Base-by-base conservation (phyloP, 1,140 invertebrate species). In the Prorops nasuta region DNA sequence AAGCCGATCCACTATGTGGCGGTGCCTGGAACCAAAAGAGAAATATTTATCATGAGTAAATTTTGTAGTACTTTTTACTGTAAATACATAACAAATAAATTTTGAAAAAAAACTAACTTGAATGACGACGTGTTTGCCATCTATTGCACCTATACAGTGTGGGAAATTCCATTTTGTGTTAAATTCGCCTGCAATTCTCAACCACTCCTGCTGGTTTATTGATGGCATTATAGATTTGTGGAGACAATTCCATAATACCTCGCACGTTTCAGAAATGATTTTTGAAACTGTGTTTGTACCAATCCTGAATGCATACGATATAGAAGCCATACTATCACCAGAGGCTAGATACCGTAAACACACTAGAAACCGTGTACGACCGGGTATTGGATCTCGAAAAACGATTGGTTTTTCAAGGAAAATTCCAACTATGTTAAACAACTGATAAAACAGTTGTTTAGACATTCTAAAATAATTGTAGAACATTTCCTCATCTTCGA, bases 21-120 rank as follows among this genome's bases (percentile, higher is more conserved):
- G 42, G 24, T 38, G 35, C 28, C 49, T 50, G 34, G 4, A 44
- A 43, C 2, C 17, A 39, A 20, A 21, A 44, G 3, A 17, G 14
- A n/a, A n/a, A n/a, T n/a, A 3, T 32, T 17, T 44, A 40, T 32
- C 3, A 40, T 15, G 9, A 69, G 63, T 75, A 64, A 18, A 69
- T 63, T 50, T n/a, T n/a, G n/a, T n/a, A n/a, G n/a, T n/a, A n/a
- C n/a, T n/a, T n/a, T n/a, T n/a, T n/a, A n/a, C n/a, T n/a, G n/a
- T n/a, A n/a, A n/a, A n/a, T n/a, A n/a, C n/a, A n/a, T n/a, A n/a
- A n/a, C n/a, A n/a, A n/a, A n/a, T n/a, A n/a, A n/a, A n/a, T n/a
- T n/a, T n/a, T n/a, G n/a, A n/a, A n/a, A n/a, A n/a, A n/a, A n/a
- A n/a, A n/a, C n/a, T n/a, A n/a, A n/a, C n/a, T n/a, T n/a, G n/a